phyloP scores from a whole-genome alignment of 2,797 vertebrate genomes.

The Sarcoramphus papa region DNA sequence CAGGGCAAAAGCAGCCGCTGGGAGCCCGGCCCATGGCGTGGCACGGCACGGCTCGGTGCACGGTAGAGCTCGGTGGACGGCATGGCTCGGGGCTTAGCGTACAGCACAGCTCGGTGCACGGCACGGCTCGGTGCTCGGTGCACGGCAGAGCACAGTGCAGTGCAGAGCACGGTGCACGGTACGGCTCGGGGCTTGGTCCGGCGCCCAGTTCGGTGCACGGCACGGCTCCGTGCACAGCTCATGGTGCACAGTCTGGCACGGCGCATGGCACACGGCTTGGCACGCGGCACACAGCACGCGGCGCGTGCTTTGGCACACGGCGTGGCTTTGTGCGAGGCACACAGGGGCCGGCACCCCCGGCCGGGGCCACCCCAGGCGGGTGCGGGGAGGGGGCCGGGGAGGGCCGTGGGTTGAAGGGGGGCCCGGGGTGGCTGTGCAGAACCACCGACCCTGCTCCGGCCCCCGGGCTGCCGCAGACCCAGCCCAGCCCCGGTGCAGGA shows the following conservation, averaged over 20 bases:
- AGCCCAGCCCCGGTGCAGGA: neutral
- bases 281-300: neutral
- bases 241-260: neutral
- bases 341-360: neutral
- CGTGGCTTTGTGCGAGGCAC: neutral
- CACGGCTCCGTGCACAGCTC: neutral
- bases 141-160: neutral
- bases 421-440: accelerated
- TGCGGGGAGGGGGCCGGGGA: neutral
- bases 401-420: too few relatives aligned
- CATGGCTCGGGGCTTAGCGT: neutral
- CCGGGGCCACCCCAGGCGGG: neutral
- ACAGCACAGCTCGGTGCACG: too few relatives aligned
- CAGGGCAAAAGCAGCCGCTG: neutral
- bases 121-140: neutral
- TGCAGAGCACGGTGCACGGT: too few relatives aligned
- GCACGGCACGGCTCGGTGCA: neutral
- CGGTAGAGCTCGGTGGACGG: neutral
- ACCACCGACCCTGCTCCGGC: neutral
- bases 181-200: neutral
- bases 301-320: neutral
- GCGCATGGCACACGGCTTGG: neutral
- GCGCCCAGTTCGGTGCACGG: neutral
- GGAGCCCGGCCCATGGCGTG: neutral
- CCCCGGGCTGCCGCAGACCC: neutral